Conservation (phyloP, 1,140 invertebrate species). For the Diorhabda carinulata region DNA sequence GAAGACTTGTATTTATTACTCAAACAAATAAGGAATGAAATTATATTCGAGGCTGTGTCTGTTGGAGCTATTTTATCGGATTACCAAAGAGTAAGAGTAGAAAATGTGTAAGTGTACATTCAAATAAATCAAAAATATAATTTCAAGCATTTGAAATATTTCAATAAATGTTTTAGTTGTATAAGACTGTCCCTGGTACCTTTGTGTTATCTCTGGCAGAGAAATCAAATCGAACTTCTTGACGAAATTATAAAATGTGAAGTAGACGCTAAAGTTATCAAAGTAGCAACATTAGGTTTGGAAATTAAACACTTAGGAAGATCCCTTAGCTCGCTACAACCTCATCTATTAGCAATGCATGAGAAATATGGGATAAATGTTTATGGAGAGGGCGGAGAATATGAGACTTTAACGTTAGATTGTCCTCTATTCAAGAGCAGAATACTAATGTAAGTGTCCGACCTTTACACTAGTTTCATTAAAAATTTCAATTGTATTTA, state of each 20-base stretch:
- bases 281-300: slow-evolving; percentile 90
- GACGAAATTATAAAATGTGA: slow-evolving; percentile 95
- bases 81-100: slow-evolving; percentile 94
- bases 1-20: slow-evolving; percentile 93
- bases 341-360: slow-evolving; percentile 82
- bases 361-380: slow-evolving; percentile 95
- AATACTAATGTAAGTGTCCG: slow-evolving; percentile 78
- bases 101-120: slow-evolving; percentile 78
- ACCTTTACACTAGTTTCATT: slow-evolving; percentile 8
- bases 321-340: slow-evolving; percentile 77
- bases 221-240: slow-evolving; percentile 91
- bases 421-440: slow-evolving; percentile 92
- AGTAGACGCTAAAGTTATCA: slow-evolving; percentile 92
- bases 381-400: slow-evolving; percentile 98
- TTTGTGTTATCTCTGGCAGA: slow-evolving; percentile 89
- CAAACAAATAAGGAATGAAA: slow-evolving; percentile 74
- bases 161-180: slow-evolving; percentile 61
- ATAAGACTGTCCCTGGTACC: slow-evolving; percentile 81
- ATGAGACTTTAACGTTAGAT: slow-evolving; percentile 96
- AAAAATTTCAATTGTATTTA: slow-evolving; percentile 2
- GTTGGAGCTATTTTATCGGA: slow-evolving; percentile 96
- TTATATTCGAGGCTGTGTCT: slow-evolving; percentile 86
- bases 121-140: not conserved
- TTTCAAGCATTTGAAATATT: not conserved
- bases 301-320: slow-evolving; percentile 87